Evolutionary conservation across 1,140 invertebrate species (phyloP).

Genomic region (Delia radicum): DNA sequence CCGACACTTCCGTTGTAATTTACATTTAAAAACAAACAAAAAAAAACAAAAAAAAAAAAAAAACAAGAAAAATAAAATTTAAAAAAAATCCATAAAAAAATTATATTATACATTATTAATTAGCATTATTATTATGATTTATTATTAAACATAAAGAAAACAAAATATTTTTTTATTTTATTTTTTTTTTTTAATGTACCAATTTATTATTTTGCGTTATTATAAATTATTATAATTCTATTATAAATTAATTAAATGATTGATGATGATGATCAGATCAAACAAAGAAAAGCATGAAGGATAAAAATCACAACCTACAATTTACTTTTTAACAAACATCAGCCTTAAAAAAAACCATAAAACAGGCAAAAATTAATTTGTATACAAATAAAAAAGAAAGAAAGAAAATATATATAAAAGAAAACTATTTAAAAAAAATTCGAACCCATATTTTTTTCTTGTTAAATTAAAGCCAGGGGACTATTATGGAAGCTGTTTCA

Average conservation of each 20-base stretch:
- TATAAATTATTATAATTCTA: constrained; percentile 25
- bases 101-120: constrained; percentile 21
- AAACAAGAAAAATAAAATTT: constrained; percentile 29
- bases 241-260: constrained; percentile 22
- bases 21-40: constrained; percentile 36
- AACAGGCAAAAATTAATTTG: no score
- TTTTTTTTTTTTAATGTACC: constrained; percentile 21
- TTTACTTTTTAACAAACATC: neutral
- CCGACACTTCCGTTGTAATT: constrained; percentile 58
- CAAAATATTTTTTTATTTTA: constrained; percentile 19
- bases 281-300: neutral
- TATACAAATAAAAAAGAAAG: neutral
- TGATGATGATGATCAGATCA: constrained; percentile 3
- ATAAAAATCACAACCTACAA: neutral
- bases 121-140: constrained; percentile 25
- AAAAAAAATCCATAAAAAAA: constrained; percentile 27
- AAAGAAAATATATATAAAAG: no score
- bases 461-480: no score
- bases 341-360: neutral
- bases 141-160: constrained; percentile 23
- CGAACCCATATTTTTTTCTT: no score
- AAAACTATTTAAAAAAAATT: no score
- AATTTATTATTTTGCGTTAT: constrained; percentile 23
- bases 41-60: constrained; percentile 32
- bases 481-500: no score